Base-by-base conservation (phyloP, 2,113 vertebrate species). In the Oophaga pumilio region DNA sequence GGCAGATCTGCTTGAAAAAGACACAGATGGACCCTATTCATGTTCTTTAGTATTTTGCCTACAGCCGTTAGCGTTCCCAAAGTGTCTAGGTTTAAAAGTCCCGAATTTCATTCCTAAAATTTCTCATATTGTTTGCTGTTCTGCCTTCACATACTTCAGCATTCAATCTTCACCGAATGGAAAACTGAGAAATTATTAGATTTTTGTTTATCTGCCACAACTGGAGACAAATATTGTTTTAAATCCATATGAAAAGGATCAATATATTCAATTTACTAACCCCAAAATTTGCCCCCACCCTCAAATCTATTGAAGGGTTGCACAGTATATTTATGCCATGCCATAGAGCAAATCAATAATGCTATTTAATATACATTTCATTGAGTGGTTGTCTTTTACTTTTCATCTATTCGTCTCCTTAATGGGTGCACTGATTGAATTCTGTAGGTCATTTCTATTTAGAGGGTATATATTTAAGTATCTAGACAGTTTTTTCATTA, bases 11-110 rank as follows among this genome's bases (percentile, higher is more conserved):
- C 62, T 28, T 85, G 53, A 8, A 85, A 56, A 82, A 62, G 82
- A 15, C 24, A n/a, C 73, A 6, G 79, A 90, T 90, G 56, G 76
- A 26, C 66, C 33, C 73, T 5, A 52, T 62, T 87, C 43, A 26
- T 6, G n/a, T 86, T 64, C 64, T 82, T 49, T 85, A 26, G 24
- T 82, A 82, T 87, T 89, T 90, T 88, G 83, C 59, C 28, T 89
- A 26, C 85, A 73, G 77, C 88, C 50, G 89, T 82, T 82, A 76
- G 53, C 50, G 56, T 64, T 74, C 82, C 74, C 86, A 87, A 87
- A 82, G 43, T 69, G 13, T 82, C 86, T 82, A 64, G 68, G 64
- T 69, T 43, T 64, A 14, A 15, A 79, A 22, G 79, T 62, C 50
- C 26, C 18, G 79, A 26, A 66, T 82, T 73, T 24, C 24, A 66